Percentiles rank a stretch among this genome's conserved stretches.
phyloP scores from a whole-genome alignment of 2,888 invertebrate genomes.

The Tenthredo amoena region DNA sequence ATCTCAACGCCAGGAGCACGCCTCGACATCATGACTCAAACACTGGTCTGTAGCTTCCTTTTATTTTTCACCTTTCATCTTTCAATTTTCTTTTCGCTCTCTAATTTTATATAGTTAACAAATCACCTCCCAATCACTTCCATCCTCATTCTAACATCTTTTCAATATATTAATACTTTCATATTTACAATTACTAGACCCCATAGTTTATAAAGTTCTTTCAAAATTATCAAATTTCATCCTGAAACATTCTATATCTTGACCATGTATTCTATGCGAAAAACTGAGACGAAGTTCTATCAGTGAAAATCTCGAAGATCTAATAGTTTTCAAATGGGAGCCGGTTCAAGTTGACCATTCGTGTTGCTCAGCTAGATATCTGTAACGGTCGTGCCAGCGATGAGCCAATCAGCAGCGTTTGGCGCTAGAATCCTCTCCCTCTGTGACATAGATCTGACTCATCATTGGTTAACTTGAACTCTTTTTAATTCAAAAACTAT shows the following conservation, averaged over 20 bases:
- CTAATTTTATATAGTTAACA: neutral
- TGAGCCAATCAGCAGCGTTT: neutral
- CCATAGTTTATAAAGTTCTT: neutral
- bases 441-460: neutral
- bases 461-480: neutral
- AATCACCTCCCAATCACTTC: neutral
- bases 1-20: conserved; percentile 61
- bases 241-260: neutral
- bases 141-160: neutral
- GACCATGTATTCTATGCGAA: neutral
- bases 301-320: neutral
- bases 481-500: neutral
- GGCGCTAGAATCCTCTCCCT: neutral
- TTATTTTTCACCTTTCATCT: conserved; percentile 48
- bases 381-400: neutral
- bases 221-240: neutral
- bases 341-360: neutral
- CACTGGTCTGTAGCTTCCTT: conserved; percentile 73
- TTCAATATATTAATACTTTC: neutral
- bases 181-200: neutral
- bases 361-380: neutral
- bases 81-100: conserved; percentile 55
- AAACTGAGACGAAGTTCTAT: neutral
- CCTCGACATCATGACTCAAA: conserved; percentile 70
- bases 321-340: neutral